Evolutionary conservation across 2,797 vertebrate species (phyloP).

Genomic region (Halcyon chelicuti): DNA sequence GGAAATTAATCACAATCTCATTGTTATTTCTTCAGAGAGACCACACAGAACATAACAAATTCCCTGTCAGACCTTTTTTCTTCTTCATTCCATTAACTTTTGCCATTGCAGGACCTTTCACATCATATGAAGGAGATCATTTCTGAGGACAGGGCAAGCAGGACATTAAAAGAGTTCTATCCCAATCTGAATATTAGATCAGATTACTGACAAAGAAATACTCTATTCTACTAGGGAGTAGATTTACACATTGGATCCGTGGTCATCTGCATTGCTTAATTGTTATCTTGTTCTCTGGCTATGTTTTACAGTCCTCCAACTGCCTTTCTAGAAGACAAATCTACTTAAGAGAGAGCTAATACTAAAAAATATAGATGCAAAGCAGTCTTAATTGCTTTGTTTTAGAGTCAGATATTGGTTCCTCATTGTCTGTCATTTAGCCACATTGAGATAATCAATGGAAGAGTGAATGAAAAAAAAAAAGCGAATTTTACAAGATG

Average conservation of each 20-base stretch:
- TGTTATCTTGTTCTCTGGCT: neutral
- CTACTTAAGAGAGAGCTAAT: neutral
- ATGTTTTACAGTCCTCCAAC: neutral
- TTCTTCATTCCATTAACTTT: neutral
- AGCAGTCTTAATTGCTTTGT: neutral
- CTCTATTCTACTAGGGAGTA: neutral
- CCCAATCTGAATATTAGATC: neutral
- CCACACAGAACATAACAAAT: neutral
- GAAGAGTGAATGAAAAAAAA: neutral
- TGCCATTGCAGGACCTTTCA: neutral
- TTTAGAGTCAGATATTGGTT: neutral
- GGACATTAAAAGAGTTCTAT: neutral
- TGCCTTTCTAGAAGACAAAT: neutral
- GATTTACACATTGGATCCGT: neutral
- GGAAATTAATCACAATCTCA: conserved; percentile 4
- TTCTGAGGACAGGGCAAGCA: neutral
- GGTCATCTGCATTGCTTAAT: neutral
- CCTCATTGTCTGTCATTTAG: neutral
- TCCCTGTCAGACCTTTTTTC: neutral
- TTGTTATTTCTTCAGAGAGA: conserved; percentile 22
- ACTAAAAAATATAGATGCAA: neutral
- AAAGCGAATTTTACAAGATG: neutral
- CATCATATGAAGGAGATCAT: neutral
- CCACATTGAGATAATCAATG: neutral
- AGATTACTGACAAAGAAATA: neutral